These are phyloP conservation scores for Lasiommata megera DNA, from an alignment of 2,888 invertebrate genomes.

Conservation along the genomic window DNA sequence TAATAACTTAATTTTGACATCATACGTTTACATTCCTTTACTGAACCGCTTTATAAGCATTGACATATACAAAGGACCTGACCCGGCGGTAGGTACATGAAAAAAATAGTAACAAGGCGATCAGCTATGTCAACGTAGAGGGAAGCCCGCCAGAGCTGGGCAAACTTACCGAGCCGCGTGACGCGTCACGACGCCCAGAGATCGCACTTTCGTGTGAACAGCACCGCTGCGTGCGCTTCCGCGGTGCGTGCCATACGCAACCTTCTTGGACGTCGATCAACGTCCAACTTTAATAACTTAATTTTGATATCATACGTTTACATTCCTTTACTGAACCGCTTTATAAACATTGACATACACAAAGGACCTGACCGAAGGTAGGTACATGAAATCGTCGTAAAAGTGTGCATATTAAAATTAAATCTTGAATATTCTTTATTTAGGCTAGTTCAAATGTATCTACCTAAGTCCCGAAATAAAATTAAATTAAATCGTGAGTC, in stretches of 20 bases:
- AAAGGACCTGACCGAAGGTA: too few species aligned
- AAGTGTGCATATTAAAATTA: too few species aligned
- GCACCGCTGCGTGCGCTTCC: slow-evolving; percentile 58
- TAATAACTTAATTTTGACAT: slow-evolving; percentile 77
- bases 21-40: slow-evolving; percentile 47
- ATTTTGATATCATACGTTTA: slow-evolving; percentile 58
- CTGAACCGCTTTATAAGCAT: slow-evolving; percentile 51
- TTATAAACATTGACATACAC: too few species aligned
- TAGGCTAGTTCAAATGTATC: too few species aligned
- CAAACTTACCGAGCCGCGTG: slow-evolving; percentile 25
- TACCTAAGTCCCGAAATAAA: too few species aligned
- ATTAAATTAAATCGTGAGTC: too few species aligned
- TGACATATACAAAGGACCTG: too few species aligned
- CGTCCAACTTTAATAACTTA: slow-evolving; percentile 73
- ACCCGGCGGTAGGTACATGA: too few species aligned
- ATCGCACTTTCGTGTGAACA: slow-evolving; percentile 46
- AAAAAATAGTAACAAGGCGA: slow-evolving; percentile 50
- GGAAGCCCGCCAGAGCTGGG: slow-evolving; percentile 33
- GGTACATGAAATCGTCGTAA: too few species aligned
- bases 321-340: too few species aligned
- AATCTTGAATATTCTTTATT: too few species aligned
- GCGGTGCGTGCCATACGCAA: slow-evolving; percentile 63
- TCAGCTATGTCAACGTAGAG: slow-evolving; percentile 45
- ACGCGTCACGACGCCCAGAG: slow-evolving; percentile 30
- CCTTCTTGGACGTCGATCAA: slow-evolving; percentile 62